Evolutionary conservation across 1,140 invertebrate species (phyloP), one percentile per base, ranked within the genome.

Genomic region (Drosophila ohnishii): DNA sequence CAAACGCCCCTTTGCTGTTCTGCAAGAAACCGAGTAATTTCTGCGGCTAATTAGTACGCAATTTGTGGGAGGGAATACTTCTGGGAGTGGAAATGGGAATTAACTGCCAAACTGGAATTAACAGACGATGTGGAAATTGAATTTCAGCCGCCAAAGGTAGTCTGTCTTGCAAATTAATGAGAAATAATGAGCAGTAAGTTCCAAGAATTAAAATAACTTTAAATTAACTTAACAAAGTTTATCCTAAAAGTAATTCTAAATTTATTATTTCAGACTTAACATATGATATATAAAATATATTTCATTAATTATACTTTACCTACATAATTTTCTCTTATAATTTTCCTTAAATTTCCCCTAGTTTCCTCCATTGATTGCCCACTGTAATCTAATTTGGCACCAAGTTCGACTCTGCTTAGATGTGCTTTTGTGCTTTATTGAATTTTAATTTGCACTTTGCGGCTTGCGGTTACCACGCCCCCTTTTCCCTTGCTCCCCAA

Each of bases 371-470:
- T n/a, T 16, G 14, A 35, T 2, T 22, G 58, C 3, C 19, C 9
- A 65, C 47, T 51, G 65, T 71, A 75, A 66, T 62, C 75, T 71
- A 47, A 67, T 60, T 69, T 44, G 47, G 39, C 40, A 4, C 35
- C 8, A 11, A 53, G 28, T 39, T 55, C 19, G 34, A 37, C 32
- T 22, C 5, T 35, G 64, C 37, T 59, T 63, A 55, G 70, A 44
- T 59, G 63, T 22, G 34, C 34, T 40, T 40, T 63, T 30, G 44
- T 42, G 44, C 50, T 67, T 87, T 78, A 77, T 84, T 80, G 67
- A 75, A 67, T 67, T 80, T 88, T 84, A 88, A 87, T 87, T 87
- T 88, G 75, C 84, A 66, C 63, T 75, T 57, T 63, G 51, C 22
- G 75, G 81, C 39, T 75, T 75, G 73, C 34, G 72, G 70, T 75